These are phyloP conservation scores for Tineola bisselliella DNA, from an alignment of 2,888 invertebrate species.

Conservation along the genomic window DNA sequence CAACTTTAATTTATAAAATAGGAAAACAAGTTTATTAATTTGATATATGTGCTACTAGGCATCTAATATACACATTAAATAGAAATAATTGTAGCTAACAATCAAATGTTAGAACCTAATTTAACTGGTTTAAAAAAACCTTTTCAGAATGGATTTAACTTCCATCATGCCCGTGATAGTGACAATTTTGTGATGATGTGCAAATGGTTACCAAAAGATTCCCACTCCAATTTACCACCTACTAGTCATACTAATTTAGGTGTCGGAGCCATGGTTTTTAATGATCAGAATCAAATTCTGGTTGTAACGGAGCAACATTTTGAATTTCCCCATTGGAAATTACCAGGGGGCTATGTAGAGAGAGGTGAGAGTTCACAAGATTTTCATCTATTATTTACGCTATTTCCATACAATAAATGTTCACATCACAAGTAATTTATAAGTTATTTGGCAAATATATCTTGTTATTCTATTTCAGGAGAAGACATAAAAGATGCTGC, in stretches of 20 bases:
- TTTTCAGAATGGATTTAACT: conserved; percentile 80
- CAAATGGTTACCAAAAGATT: conserved; percentile 76
- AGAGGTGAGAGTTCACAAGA: conserved; percentile 65
- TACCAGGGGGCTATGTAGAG: conserved; percentile 93
- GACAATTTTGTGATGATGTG: conserved; percentile 82
- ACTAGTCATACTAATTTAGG: conserved; percentile 83
- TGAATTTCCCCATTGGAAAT: conserved; percentile 77
- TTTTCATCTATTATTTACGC: neutral
- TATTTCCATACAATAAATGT: no score
- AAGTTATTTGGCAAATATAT: no score
- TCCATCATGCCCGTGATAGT: conserved; percentile 84
- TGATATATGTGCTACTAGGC: no score
- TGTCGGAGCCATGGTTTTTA: conserved; percentile 87
- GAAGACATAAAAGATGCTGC: conserved; percentile 87
- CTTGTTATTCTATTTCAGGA: conserved; percentile 71
- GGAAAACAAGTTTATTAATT: no score
- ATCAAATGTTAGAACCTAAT: no score
- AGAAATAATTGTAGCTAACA: no score
- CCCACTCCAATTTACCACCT: conserved; percentile 75
- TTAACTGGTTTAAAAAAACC: neutral
- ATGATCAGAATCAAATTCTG: conserved; percentile 78
- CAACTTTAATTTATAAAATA: no score
- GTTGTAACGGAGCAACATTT: conserved; percentile 81
- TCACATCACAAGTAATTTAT: no score
- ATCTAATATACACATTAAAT: no score